phyloP scores from a whole-genome alignment of 1,140 invertebrate species.

The Drosophila mojavensis region DNA sequence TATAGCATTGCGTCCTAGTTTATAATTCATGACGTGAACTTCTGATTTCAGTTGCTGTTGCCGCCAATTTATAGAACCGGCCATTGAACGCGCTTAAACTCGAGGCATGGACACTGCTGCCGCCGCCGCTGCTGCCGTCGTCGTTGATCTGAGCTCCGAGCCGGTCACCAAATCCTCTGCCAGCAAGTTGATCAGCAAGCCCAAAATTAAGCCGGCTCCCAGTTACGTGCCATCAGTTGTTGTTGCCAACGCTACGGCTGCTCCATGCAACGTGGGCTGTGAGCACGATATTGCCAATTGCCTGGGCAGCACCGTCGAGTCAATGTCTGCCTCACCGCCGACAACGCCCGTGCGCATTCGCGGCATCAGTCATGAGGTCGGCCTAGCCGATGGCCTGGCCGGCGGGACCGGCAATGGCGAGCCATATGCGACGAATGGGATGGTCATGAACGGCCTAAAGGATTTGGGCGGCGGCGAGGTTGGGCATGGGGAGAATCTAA shows the following conservation, averaged over 20 bases:
- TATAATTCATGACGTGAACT: conserved; percentile 64
- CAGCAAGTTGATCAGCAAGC: conserved; percentile 44
- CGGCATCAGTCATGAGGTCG: conserved; percentile 7
- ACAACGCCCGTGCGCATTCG: conserved; percentile 52
- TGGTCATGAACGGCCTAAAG: conserved; percentile 40
- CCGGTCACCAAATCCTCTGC: conserved; percentile 40
- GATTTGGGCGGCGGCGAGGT: conserved; percentile 27
- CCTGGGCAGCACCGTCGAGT: conserved; percentile 71
- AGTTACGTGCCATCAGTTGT: conserved; percentile 8
- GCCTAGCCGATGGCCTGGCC: not conserved
- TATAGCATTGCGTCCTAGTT: conserved; percentile 45
- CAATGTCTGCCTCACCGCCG: conserved; percentile 71
- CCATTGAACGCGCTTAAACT: conserved; percentile 16
- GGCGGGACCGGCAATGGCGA: conserved; percentile 28
- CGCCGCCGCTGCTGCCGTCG: conserved; percentile 71
- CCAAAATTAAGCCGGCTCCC: conserved; percentile 25
- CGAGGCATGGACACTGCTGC: conserved; percentile 71
- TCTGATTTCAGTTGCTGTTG: conserved; percentile 56
- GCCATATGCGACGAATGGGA: conserved; percentile 15
- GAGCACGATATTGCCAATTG: conserved; percentile 51
- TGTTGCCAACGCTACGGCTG: not conserved
- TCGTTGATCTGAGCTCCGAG: conserved; percentile 64
- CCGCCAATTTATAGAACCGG: conserved; percentile 43
- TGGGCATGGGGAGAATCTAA: conserved; percentile 28
- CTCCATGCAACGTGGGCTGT: conserved; percentile 1